Evolutionary conservation across 2,797 vertebrate species (phyloP), one percentile per base, ranked within the genome.

Genomic region (Argentina silus): DNA sequence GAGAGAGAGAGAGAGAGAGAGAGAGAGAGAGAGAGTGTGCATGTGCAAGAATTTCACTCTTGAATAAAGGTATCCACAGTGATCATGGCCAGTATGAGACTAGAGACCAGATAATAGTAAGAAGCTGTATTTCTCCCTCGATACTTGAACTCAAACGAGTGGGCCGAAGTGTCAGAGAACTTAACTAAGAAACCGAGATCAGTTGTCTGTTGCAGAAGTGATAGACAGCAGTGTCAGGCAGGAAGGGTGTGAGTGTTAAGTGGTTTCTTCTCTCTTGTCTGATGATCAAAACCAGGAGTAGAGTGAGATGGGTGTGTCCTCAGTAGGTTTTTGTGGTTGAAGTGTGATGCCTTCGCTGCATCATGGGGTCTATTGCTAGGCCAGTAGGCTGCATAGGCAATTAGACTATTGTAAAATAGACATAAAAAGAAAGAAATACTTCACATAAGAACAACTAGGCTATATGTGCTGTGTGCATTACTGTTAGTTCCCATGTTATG

Each of bases 161-260:
- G 62, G n/a, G n/a, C 17, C 45, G n/a, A 21, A 5, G 15, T 17
- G 23, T 61, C 59, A 61, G 14, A 36, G 23, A 14, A 61, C 21
- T n/a, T 45, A 43, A 45, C 50, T 51, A 45, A 64, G 14, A 36
- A 73, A 8, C 43, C 69, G 15, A 67, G 48, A 9, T 69, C 75
- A 43, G 68, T 82, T 81, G 68, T 9, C 42, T 79, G 75, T 70
- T 75, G 79, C 79, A 85, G 63, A 75, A 85, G 70, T 70, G 73
- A 83, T 74, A 89, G 69, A 80, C 79, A 81, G 81, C 12, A 84
- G 82, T 67, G 85, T 77, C 59, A 78, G 83, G 85, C 92, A 94
- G 93, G 94, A 95, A 95, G 94, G 94, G 94, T 82, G 88, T 88
- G 83, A 84, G 82, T 79, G 59, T 72, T 81, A 69, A 81, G 91